A percentile compares a stretch with the other conserved stretches of the same genome.
These are phyloP conservation scores for Buathra laborator DNA, from an alignment of 2,888 invertebrate species.

Conservation along the genomic window DNA sequence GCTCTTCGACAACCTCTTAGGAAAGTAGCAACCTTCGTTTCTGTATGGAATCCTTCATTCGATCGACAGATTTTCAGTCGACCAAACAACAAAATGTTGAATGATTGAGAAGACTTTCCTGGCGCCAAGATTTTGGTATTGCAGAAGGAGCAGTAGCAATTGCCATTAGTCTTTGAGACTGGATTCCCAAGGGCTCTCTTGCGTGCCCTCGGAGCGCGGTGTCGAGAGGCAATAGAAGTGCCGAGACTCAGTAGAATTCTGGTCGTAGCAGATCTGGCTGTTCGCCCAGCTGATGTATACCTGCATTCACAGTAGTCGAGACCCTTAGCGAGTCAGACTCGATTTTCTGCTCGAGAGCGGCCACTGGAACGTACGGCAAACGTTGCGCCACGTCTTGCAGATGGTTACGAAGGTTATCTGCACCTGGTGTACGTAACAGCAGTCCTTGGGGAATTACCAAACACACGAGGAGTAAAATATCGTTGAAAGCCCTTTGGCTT, in stretches of 20 bases:
- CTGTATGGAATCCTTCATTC: constrained; percentile 9
- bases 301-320: constrained; percentile 23
- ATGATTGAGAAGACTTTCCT: background rate
- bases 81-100: background rate
- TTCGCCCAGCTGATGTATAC: constrained; percentile 25
- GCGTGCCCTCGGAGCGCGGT: background rate
- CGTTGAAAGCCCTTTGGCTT: background rate
- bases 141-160: background rate
- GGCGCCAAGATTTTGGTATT: background rate
- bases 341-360: constrained; percentile 39
- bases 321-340: constrained; percentile 46
- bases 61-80: constrained; percentile 8
- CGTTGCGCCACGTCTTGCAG: constrained; percentile 32
- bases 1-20: constrained; percentile 34
- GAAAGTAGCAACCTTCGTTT: constrained; percentile 1
- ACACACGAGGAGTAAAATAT: background rate
- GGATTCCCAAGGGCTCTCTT: constrained; percentile 9
- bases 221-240: constrained; percentile 14
- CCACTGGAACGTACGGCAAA: constrained; percentile 1
- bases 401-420: background rate
- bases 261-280: constrained; percentile 8
- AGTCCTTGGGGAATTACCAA: background rate
- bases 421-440: constrained; percentile 1
- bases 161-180: constrained; percentile 15
- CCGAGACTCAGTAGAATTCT: background rate